A percentile compares a stretch with the other conserved stretches of the same genome.
phyloP scores from a whole-genome alignment of 2,888 invertebrate genomes.

The Hydraecia micacea region DNA sequence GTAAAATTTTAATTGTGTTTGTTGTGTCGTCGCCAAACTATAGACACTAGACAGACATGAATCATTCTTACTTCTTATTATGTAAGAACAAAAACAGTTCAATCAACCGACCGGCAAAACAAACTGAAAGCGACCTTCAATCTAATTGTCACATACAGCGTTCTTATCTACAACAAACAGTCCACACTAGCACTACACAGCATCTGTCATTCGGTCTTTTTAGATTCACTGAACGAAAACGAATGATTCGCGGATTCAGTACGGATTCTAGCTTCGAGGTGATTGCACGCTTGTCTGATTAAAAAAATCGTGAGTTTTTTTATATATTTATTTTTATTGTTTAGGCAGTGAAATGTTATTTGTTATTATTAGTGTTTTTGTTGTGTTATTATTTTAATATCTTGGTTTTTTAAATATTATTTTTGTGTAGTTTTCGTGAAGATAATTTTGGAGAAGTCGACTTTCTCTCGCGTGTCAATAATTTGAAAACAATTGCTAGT shows the following conservation, averaged over 20 bases:
- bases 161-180: slow-evolving; percentile 56
- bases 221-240: slow-evolving; percentile 27
- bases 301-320: slow-evolving; percentile 52
- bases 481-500: background rate
- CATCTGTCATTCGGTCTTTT: slow-evolving; percentile 60
- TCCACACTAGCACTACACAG: slow-evolving; percentile 46
- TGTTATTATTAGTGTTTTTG: background rate
- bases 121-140: slow-evolving; percentile 35
- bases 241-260: slow-evolving; percentile 47
- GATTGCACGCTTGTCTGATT: slow-evolving; percentile 31
- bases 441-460: background rate
- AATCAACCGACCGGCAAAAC: slow-evolving; percentile 32
- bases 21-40: slow-evolving; percentile 7
- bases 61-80: background rate
- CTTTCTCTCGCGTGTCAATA: background rate
- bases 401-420: background rate
- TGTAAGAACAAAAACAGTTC: slow-evolving; percentile 12
- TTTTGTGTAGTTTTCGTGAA: background rate
- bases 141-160: slow-evolving; percentile 40
- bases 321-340: slow-evolving; percentile 18
- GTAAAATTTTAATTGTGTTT: slow-evolving; percentile 19
- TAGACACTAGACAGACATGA: too few species aligned
- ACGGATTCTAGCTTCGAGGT: background rate
- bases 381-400: background rate
- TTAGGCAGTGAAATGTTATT: background rate